Conservation (phyloP, 2,888 invertebrate genomes). For the Drosophila borealis region DNA sequence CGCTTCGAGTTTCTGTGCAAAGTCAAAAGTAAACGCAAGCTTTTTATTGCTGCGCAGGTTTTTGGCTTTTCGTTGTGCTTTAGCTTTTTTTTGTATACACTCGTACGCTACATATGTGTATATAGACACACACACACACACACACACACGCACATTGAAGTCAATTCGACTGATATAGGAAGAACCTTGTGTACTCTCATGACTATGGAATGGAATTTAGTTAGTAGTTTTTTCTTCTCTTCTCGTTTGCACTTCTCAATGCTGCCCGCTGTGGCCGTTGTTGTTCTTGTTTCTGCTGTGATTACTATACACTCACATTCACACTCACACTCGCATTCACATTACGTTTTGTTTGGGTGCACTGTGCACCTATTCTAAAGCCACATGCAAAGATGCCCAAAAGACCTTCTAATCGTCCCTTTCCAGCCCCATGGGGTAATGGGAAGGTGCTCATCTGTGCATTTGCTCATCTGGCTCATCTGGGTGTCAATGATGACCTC, state of each 20-base stretch:
- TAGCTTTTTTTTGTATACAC: conserved; percentile 24
- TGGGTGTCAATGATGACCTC: conserved; percentile 74
- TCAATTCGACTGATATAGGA: conserved; percentile 80
- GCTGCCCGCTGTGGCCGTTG: conserved; percentile 27
- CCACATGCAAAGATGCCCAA: conserved; percentile 27
- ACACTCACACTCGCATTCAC: conserved; percentile 43
- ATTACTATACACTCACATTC: conserved; percentile 46
- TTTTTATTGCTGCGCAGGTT: conserved; percentile 52
- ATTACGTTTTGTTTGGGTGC: conserved; percentile 31
- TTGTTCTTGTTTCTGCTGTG: conserved; percentile 26
- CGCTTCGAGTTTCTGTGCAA: conserved; percentile 41
- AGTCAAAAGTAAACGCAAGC: conserved; percentile 59
- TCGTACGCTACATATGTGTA: conserved; percentile 20
- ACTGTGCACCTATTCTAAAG: conserved; percentile 25
- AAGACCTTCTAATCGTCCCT: conserved; percentile 13
- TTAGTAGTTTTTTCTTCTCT: conserved; percentile 56
- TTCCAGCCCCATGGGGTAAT: background rate
- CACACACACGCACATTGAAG: conserved; percentile 26
- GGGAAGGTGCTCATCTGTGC: background rate
- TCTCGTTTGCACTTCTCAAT: conserved; percentile 54
- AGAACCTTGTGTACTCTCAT: conserved; percentile 83
- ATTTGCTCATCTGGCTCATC: conserved; percentile 34
- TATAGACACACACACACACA: conserved; percentile 8
- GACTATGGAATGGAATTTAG: conserved; percentile 82
- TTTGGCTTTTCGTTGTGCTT: conserved; percentile 48